phyloP scores from a whole-genome alignment of 2,113 vertebrate species.

The Elephantulus edwardii region DNA sequence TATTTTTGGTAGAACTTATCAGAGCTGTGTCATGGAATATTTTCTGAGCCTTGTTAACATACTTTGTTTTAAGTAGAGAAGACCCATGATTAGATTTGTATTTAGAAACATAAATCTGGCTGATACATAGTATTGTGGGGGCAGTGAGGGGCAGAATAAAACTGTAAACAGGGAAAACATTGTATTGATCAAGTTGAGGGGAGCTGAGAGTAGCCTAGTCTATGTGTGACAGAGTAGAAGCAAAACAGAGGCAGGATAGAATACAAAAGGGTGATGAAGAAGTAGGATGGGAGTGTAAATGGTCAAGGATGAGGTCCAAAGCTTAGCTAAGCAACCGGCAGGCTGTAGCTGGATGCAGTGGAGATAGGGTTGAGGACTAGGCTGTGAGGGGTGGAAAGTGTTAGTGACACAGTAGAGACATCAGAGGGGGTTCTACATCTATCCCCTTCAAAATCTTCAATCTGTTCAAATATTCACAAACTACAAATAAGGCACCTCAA shows the following conservation, averaged over 20 bases:
- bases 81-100: not conserved
- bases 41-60: not conserved
- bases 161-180: not conserved
- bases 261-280: not conserved
- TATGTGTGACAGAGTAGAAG: not conserved
- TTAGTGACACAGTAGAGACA: not conserved
- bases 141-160: not conserved
- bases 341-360: not conserved
- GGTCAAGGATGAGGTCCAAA: no score
- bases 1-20: not conserved
- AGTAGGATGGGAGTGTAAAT: fast-evolving
- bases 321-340: not conserved
- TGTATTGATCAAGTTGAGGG: not conserved
- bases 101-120: not conserved
- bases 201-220: not conserved
- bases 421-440: not conserved
- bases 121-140: not conserved
- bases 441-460: not conserved
- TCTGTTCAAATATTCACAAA: not conserved
- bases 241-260: not conserved
- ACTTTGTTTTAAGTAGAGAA: not conserved
- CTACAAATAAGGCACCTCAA: not conserved
- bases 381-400: not conserved
- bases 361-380: not conserved
- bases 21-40: not conserved